Percentiles rank a stretch among this genome's conserved stretches.
These are phyloP conservation scores for Cladorhizidae sp. DNA, from an alignment of 37 sponge, comb jelly and placozoan genomes.

Conservation along the genomic window DNA sequence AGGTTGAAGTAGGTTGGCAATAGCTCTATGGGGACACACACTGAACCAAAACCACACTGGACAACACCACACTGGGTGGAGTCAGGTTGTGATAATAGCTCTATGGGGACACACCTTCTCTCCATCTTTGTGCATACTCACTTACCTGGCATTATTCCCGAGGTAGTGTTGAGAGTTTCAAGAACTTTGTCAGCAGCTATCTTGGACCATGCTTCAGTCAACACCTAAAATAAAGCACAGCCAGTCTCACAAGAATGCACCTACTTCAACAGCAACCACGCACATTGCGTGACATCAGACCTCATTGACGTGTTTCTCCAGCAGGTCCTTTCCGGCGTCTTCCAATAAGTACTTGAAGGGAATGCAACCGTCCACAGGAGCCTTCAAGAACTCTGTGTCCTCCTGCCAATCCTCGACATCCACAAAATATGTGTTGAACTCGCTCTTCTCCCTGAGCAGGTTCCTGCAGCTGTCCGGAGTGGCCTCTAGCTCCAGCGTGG, in stretches of 20 bases:
- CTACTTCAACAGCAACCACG: not conserved
- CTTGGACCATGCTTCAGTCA: not conserved
- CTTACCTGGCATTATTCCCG: slow-evolving; percentile 43
- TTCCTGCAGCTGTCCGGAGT: slow-evolving; percentile 10
- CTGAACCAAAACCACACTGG: too few species aligned
- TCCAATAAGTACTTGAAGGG: slow-evolving; percentile 23
- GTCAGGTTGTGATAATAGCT: too few species aligned
- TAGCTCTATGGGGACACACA: too few species aligned
- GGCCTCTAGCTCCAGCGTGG: slow-evolving; percentile 4
- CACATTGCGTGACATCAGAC: not conserved
- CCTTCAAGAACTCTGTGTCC: slow-evolving; percentile 21
- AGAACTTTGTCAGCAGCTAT: slow-evolving; percentile 22
- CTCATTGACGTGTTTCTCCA: slow-evolving; percentile 35
- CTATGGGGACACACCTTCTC: too few species aligned
- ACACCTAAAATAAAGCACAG: slow-evolving; percentile 10
- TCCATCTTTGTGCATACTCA: not conserved
- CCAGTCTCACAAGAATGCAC: not conserved
- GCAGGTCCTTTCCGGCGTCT: not conserved
- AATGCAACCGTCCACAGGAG: not conserved
- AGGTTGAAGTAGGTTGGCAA: slow-evolving; percentile 6
- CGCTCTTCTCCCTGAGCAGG: not conserved
- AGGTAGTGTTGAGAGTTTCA: not conserved
- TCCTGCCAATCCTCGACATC: slow-evolving; percentile 36
- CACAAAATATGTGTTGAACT: slow-evolving; percentile 31
- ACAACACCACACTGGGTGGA: too few species aligned